Percentiles rank a stretch among this genome's conserved stretches.
phyloP scores from a whole-genome alignment of 2,113 vertebrate genomes.

The Gorsachius goisagi region DNA sequence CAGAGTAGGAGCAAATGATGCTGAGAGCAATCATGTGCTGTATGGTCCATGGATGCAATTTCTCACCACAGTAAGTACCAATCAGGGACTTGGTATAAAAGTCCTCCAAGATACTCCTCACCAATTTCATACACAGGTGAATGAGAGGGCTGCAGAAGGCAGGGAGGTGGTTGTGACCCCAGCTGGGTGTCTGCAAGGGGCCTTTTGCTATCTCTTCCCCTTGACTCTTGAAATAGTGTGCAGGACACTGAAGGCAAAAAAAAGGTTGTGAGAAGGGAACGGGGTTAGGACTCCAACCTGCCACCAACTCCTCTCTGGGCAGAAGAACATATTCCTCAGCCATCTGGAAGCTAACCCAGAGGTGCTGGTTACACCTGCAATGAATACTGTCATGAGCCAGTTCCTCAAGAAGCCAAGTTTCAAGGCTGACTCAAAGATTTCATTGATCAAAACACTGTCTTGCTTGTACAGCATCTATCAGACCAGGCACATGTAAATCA shows the following conservation, averaged over 20 bases:
- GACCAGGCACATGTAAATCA: not conserved
- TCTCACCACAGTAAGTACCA: not conserved
- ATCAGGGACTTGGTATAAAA: not conserved
- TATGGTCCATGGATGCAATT: not conserved
- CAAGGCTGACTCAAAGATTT: not conserved
- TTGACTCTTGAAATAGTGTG: not conserved
- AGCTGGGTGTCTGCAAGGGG: not conserved
- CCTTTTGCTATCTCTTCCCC: not conserved
- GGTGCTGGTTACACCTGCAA: not conserved
- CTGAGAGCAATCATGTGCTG: not conserved
- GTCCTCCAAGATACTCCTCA: not conserved
- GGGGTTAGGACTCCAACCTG: not conserved
- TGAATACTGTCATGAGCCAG: not conserved
- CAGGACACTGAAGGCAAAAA: not conserved
- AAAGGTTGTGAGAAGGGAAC: not conserved
- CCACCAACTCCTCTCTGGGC: not conserved
- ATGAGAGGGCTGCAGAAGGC: not conserved
- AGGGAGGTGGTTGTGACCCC: not conserved
- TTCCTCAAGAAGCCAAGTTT: not conserved
- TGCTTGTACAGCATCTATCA: not conserved
- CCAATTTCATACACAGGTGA: not conserved
- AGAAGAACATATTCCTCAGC: not conserved
- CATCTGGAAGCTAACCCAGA: not conserved
- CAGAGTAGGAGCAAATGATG: not conserved
- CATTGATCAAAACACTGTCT: not conserved